Base-by-base conservation (phyloP, 2,888 invertebrate species). In the Drosophila nigricruria region DNA sequence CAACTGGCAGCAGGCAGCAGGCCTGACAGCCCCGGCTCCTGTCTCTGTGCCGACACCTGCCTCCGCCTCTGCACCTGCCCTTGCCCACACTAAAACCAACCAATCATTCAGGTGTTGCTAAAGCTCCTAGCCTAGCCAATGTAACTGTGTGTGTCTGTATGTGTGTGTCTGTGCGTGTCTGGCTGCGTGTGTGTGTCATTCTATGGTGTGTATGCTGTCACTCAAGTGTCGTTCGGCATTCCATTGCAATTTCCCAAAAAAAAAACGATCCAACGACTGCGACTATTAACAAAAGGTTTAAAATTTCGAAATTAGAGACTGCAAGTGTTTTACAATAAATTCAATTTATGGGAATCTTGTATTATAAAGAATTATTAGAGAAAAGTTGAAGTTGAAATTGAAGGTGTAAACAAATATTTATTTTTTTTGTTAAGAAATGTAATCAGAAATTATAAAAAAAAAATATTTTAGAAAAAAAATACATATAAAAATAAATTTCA, bases 61-160 rank as follows among this genome's bases (percentile, higher is more conserved):
- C 18, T 9, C 34, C 9, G 25, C 6, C 6, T 10, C 32, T 14
- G 34, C 9, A 9, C 10, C 18, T 23, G 1, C 36, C 12, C 20
- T 30, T 14, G 50, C 18, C 61, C 59, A 32, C 38, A 59, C 67
- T 60, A 61, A 34, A 50, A 43, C 50, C 60, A 74, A 63, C 75
- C 79, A 79, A 71, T 75, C 77, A 79, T 59, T 64, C 81, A 88
- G 88, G 83, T 84, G 83, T 88, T 81, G 73, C 73, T 62, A 64
- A 83, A 86, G 87, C 83, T 70, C 63, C 40, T 67, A 69, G 63
- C 73, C 77, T 74, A 70, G 69, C 36, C 50, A 58, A 25, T 49
- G 20, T 57, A 45, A 10, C 5, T 34, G 5, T 23, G 16, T 36
- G n/a, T 56, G 43, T 30, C n/a, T 34, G 20, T 56, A 14, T 47